These are phyloP conservation scores for Papilio protenor DNA, from an alignment of 2,888 invertebrate species.

Conservation along the genomic window DNA sequence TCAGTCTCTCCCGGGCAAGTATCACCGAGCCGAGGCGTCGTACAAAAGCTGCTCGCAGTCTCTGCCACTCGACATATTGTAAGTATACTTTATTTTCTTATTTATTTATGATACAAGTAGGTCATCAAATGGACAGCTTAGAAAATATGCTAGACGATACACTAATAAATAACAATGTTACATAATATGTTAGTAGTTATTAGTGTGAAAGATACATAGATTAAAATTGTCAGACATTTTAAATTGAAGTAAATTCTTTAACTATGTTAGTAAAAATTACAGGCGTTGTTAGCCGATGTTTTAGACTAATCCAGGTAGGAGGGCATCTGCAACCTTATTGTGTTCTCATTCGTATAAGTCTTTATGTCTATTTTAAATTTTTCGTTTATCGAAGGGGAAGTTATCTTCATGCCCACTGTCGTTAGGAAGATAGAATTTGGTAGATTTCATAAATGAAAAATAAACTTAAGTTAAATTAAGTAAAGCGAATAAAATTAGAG, in stretches of 20 bases:
- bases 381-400: too few species aligned
- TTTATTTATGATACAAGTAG: not conserved
- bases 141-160: not conserved
- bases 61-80: constrained; percentile 82
- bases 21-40: constrained; percentile 70
- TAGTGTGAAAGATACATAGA: too few species aligned
- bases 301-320: too few species aligned
- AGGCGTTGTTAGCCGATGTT: too few species aligned
- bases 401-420: too few species aligned
- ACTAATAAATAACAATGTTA: not conserved
- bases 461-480: not conserved
- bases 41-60: constrained; percentile 81
- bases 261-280: too few species aligned
- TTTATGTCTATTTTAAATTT: too few species aligned
- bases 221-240: too few species aligned
- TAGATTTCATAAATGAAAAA: not conserved
- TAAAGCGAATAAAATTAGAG: not conserved
- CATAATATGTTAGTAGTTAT: too few species aligned
- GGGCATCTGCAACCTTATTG: too few species aligned
- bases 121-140: not conserved
- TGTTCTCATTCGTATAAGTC: too few species aligned
- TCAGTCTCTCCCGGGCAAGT: constrained; percentile 69
- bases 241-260: too few species aligned
- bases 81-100: constrained; percentile 56
- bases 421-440: not conserved